phyloP scores from a whole-genome alignment of 1,140 invertebrate species.

The Hypothenemus hampei region DNA sequence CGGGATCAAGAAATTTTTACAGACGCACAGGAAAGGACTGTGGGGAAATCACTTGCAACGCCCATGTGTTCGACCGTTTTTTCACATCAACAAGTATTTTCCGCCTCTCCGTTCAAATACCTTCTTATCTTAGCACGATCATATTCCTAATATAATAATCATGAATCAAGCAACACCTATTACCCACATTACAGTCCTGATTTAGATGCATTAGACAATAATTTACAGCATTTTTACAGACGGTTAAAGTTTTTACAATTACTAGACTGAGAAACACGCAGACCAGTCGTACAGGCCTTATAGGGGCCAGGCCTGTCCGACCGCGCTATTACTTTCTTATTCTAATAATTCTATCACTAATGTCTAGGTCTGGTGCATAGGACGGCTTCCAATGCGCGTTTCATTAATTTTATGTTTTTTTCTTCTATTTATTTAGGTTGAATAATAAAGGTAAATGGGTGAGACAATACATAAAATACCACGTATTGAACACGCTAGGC shows the following conservation, averaged over 20 bases:
- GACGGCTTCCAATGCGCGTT: not conserved
- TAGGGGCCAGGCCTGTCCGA: slow-evolving; percentile 11
- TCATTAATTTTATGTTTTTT: not conserved
- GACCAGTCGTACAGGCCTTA: slow-evolving; percentile 12
- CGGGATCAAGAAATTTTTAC: slow-evolving; percentile 3
- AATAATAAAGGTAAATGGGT: slow-evolving; percentile 33
- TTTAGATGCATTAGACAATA: slow-evolving; percentile 21
- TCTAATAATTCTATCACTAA: slow-evolving; percentile 16
- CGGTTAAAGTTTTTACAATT: slow-evolving; percentile 13
- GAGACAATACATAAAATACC: slow-evolving; percentile 28
- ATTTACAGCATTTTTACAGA: slow-evolving; percentile 20
- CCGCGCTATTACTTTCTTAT: slow-evolving; percentile 21
- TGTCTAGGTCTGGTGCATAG: slow-evolving; percentile 24
- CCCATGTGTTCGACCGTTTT: not conserved
- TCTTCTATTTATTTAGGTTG: slow-evolving; percentile 13
- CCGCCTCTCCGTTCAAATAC: not conserved
- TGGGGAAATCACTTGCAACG: not conserved
- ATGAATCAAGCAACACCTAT: slow-evolving; percentile 4
- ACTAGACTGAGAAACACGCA: slow-evolving; percentile 16
- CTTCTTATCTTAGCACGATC: not conserved
- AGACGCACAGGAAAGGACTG: slow-evolving; percentile 9
- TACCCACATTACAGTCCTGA: slow-evolving; percentile 11
- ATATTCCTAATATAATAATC: slow-evolving; percentile 1
- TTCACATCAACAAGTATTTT: not conserved
- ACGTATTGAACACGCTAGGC: slow-evolving; percentile 28